Evolutionary conservation across 2,113 vertebrate genomes (phyloP), one percentile per base, ranked within the genome.

Genomic region (Ptychochromis oligacanthus): DNA sequence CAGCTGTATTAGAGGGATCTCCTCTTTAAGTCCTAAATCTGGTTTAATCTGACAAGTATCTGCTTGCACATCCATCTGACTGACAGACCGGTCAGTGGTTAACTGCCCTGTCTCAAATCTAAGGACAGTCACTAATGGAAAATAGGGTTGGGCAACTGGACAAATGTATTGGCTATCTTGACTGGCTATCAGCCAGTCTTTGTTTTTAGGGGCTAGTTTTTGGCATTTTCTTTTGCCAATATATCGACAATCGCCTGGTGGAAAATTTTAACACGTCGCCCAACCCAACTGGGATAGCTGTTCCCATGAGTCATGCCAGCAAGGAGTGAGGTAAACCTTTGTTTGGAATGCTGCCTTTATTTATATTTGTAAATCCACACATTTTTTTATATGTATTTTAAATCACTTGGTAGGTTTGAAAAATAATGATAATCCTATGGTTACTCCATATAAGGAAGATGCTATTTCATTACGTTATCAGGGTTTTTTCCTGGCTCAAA

Each of bases 21-120:
- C 70, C 54, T 13, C 24, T 8, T 6, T 0, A 24, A 82, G 31
- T 75, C 59, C 22, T 70, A 64, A 86, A 87, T 83, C 52, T 46
- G 56, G 15, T 80, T 86, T 88, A 84, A 84, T 84, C 79, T 74
- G 83, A n/a, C 60, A 52, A 14, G 17, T 76, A 75, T 81, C 80
- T 67, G 56, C 43, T 54, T n/a, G 46, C 22, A 13, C 14, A 34
- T 43, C 28, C 10, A 12, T 20, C 67, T 5, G 2, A 72, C 72
- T 8, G 54, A 54, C 34, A 6, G 46, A 43, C 52, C n/a, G 57
- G 6, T 22, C 20, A 36, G 43, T 18, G 38, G 60, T 49, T 49
- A 49, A 49, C 61, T 22, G 20, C 12, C 34, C 36, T 15, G 7
- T 40, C n/a, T 36, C 36, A 6, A 36, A 36, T 36, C 36, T 36